Base-by-base conservation (phyloP, 1,140 invertebrate genomes). In the Cotesia glomerata region DNA sequence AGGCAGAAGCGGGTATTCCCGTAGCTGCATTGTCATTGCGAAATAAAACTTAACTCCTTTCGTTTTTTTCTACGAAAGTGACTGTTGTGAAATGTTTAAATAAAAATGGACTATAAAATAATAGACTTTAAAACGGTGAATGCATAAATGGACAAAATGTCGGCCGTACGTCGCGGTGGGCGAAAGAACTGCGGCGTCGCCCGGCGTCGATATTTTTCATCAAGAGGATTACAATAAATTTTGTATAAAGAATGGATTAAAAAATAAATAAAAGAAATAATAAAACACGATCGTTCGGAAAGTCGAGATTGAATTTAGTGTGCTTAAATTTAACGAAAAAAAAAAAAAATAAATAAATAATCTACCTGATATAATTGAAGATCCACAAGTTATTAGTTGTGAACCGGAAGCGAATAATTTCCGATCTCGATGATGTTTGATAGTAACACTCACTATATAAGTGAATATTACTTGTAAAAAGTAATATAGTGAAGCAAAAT, bases 101-200 rank as follows among this genome's bases (percentile, higher is more conserved):
- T 16, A 59, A n/a, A 62, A 65, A 56, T 13, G 36, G 73, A 62
- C 9, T 9, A 34, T 35, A 73, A 68, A 61, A 73, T 35, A 56
- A 51, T n/a, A n/a, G 71, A 64, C 75, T 54, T 74, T 34, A 70
- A 56, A 64, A 69, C 67, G 75, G 70, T 70, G 75, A 78, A 75
- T 75, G 77, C 76, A 69, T 77, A 75, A 76, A 85, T 85, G 85
- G 85, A 83, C 86, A 86, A 85, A 74, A 81, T 87, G 85, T 85
- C 82, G 80, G 79, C 79, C 81, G 79, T 81, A 84, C 81, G 83
- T 85, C 83, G 84, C 82, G 86, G 86, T 86, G 80, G 84, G 86
- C 86, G 86, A 87, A 87, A 86, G 86, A 87, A 86, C 81, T 83
- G 85, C 81, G 86, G 83, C 85, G 79, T 79, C 81, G 84, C 81